Evolutionary conservation across 2,888 invertebrate species (phyloP).

Genomic region (Trypoxylon attenuatum): DNA sequence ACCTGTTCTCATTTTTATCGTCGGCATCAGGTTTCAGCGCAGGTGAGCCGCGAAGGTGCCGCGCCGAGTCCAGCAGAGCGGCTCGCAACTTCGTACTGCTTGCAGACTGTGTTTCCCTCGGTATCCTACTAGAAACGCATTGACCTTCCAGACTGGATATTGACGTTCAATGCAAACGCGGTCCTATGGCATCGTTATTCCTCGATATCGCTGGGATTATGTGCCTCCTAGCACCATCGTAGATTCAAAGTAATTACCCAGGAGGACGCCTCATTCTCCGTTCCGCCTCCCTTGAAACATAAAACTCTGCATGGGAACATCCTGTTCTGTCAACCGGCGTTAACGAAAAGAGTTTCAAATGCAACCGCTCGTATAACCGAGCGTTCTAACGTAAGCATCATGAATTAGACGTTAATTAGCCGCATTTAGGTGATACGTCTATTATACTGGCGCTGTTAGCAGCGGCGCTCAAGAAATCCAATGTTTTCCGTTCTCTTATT

Average conservation of each 20-base stretch:
- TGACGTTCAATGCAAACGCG: constrained; percentile 30
- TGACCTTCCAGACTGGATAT: constrained; percentile 43
- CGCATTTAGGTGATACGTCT: neutral
- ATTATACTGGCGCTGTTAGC: too few species aligned
- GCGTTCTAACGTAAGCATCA: neutral
- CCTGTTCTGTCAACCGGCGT: neutral
- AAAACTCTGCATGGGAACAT: constrained; percentile 19
- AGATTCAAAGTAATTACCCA: constrained; percentile 15
- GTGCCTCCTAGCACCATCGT: neutral
- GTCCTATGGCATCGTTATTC: constrained; percentile 15
- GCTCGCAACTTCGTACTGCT: constrained; percentile 42
- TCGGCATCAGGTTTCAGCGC: constrained; percentile 70
- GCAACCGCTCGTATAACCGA: neutral
- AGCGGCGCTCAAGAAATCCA: too few species aligned
- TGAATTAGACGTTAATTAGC: neutral
- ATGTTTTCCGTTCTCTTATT: too few species aligned
- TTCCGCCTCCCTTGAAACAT: constrained; percentile 29
- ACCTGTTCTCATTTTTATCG: constrained; percentile 73
- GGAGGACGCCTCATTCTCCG: constrained; percentile 22
- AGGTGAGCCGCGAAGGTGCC: constrained; percentile 68
- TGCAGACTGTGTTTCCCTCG: constrained; percentile 44
- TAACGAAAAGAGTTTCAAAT: constrained; percentile 5
- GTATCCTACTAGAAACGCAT: constrained; percentile 45
- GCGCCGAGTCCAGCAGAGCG: constrained; percentile 50
- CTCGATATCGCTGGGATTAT: constrained; percentile 4